Base-by-base conservation (phyloP, 2,797 vertebrate species). In the Xenopus petersii region DNA sequence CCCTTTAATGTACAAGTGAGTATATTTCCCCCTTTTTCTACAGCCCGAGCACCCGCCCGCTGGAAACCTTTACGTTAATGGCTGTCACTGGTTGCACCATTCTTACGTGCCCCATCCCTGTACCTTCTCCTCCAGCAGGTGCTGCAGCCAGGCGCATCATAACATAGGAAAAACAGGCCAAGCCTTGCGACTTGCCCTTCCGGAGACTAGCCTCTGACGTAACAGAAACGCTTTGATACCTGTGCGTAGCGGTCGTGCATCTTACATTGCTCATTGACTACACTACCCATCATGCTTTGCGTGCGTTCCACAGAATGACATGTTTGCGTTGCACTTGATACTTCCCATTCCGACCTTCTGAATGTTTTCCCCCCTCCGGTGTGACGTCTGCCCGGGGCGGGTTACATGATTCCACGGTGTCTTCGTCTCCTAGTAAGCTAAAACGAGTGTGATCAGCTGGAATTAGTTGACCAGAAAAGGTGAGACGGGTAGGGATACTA, bases 141-240 rank as follows among this genome's bases (percentile, higher is more conserved):
- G 36, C 36, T 42, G 49, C 3, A 15, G 3, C 49, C 11, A 51
- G 49, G 11, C 47, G 49, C 71, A 67, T 67, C 56, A 47, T 24
- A 10, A 9, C 4, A 4, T 0, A 1, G 11, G 2, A 6, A 15
- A 1, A 4, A 30, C 26, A 30, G 26, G 26, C 26, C 26, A 30
- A 2, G 54, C 48, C 54, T 5, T 21, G 51, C 8, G 5, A 5
- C 62, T 15, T 26, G 51, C 70, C 13, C 51, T 65, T 73, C 71
- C 71, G 71, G 71, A 51, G 61, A 59, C 58, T 42, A 13, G 60
- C 11, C 60, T 26, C 60, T 30, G 36, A 42, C 4, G 36, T 42
- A 42, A 42, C 5, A 7, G 36, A 42, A 42, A 4, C 2, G 6
- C 36, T 6, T 42, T 42, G 36, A 5, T 9, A 4, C 36, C 4